Percentiles rank a stretch among this genome's conserved stretches.
Conservation (phyloP, 1,140 invertebrate species). For the Sinonovacula constricta region DNA sequence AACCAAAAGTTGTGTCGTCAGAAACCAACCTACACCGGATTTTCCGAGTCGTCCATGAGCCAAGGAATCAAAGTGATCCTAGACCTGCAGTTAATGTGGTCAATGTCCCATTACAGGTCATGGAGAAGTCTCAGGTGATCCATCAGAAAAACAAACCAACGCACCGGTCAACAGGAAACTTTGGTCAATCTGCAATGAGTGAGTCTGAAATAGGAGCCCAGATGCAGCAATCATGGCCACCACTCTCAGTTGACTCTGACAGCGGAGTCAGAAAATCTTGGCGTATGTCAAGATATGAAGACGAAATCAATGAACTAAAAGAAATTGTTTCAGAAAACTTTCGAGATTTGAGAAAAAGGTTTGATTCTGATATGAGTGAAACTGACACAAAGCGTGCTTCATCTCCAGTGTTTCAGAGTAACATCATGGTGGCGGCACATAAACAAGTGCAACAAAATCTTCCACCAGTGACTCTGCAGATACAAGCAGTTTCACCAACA, state of each 20-base stretch:
- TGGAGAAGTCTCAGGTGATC: no score
- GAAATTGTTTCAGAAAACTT: conserved; percentile 66
- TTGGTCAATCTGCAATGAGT: no score
- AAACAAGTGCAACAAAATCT: background rate
- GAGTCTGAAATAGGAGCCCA: conserved; percentile 53
- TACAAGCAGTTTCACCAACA: conserved; percentile 29
- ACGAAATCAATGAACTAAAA: conserved; percentile 70
- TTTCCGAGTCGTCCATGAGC: conserved; percentile 67
- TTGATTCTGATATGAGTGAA: conserved; percentile 65
- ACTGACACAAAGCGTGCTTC: conserved; percentile 51
- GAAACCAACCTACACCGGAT: conserved; percentile 66
- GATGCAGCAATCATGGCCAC: conserved; percentile 59
- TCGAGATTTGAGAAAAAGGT: conserved; percentile 60
- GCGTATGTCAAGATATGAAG: conserved; percentile 64
- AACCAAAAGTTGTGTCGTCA: conserved; percentile 64
- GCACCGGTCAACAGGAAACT: no score
- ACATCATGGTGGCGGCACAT: background rate
- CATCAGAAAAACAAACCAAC: no score
- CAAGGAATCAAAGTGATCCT: conserved; percentile 2
- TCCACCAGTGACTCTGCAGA: no score
- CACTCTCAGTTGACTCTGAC: conserved; percentile 47
- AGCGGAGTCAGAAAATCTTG: conserved; percentile 44
- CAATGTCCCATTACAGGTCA: no score
- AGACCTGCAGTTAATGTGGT: background rate
- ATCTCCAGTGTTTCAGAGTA: conserved; percentile 42